Conservation (phyloP, 2,113 vertebrate genomes). For the Castor canadensis region DNA sequence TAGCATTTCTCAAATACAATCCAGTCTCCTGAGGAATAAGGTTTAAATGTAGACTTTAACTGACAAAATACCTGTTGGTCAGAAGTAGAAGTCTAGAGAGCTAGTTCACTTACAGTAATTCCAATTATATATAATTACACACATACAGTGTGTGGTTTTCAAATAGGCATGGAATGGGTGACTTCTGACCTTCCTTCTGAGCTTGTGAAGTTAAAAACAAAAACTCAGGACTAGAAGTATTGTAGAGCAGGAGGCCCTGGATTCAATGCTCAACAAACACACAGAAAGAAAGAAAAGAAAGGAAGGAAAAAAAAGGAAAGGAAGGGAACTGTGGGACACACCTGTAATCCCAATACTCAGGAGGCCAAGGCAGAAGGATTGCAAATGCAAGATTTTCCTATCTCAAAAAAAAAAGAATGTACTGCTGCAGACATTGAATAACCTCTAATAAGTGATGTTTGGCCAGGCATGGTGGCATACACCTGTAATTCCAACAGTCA, state of each 20-base stretch:
- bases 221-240: not conserved
- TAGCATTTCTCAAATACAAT: not conserved
- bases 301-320: no score
- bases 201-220: constrained; percentile 22
- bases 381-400: not conserved
- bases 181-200: not conserved
- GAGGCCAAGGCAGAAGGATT: not conserved
- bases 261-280: not conserved
- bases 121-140: not conserved
- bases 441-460: not conserved
- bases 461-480: no score
- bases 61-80: not conserved
- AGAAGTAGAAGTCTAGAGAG: not conserved
- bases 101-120: not conserved
- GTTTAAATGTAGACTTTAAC: not conserved
- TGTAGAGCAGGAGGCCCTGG: not conserved
- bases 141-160: not conserved
- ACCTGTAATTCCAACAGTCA: no score
- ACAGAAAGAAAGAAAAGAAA: no score
- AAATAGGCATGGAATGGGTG: not conserved
- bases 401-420: not conserved
- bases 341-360: not conserved
- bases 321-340: not conserved
- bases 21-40: not conserved
- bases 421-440: not conserved